Evolutionary conservation across 2,113 vertebrate species (phyloP).

Genomic region (Oxyura jamaicensis): DNA sequence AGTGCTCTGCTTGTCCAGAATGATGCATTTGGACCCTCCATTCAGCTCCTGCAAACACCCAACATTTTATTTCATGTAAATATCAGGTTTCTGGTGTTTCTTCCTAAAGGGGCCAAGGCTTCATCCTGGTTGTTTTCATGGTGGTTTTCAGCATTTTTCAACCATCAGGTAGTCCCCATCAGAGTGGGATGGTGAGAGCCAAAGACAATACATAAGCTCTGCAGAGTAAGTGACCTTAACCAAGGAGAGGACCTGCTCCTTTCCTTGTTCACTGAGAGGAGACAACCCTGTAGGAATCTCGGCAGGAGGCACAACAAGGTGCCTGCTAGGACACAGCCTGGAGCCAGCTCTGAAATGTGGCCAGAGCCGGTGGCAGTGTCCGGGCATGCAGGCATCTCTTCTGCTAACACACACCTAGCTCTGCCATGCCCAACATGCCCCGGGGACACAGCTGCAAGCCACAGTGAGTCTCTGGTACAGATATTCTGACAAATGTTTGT

Average conservation of each 20-base stretch:
- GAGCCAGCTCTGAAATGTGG: background rate
- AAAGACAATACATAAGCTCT: background rate
- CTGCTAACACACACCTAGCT: background rate
- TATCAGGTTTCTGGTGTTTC: background rate
- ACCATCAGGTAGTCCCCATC: background rate
- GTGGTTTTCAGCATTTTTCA: background rate
- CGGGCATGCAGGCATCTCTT: background rate
- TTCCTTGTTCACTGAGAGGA: background rate
- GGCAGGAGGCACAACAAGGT: background rate
- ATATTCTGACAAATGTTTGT: background rate
- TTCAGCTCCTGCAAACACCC: background rate
- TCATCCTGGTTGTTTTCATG: background rate
- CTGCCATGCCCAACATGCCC: fast-evolving
- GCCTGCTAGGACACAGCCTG: background rate
- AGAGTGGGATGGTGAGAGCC: background rate
- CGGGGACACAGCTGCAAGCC: background rate
- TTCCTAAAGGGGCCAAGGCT: background rate
- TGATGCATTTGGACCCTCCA: background rate
- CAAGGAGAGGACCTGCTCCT: background rate
- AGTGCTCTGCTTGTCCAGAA: background rate
- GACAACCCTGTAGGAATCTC: background rate
- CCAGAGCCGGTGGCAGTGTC: background rate
- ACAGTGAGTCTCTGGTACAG: background rate
- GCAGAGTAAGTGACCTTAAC: background rate
- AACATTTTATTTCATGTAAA: background rate